A percentile compares a stretch with the other conserved stretches of the same genome.
phyloP scores from a whole-genome alignment of 2,113 vertebrate genomes.

The Crypturellus undulatus region DNA sequence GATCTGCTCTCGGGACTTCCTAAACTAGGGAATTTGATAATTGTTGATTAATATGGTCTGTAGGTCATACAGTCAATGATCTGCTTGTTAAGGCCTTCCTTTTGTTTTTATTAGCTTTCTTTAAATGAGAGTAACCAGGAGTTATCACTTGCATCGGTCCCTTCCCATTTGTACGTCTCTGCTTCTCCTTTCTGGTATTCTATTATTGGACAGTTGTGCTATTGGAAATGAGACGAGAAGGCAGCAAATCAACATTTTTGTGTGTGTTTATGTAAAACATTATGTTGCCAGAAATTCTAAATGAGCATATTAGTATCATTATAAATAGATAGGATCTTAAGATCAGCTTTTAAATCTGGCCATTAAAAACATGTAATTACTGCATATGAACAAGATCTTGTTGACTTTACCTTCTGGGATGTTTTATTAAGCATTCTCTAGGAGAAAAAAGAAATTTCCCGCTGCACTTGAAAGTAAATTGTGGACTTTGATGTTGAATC shows the following conservation, averaged over 20 bases:
- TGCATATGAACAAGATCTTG: conserved; percentile 17
- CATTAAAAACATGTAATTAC: conserved; percentile 30
- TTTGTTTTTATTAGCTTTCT: not conserved
- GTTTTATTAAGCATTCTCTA: conserved; percentile 61
- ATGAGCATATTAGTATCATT: conserved; percentile 19
- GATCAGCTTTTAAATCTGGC: conserved; percentile 32
- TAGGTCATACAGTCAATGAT: not conserved
- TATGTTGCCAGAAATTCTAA: conserved; percentile 28
- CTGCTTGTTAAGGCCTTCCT: not conserved
- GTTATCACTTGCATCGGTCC: not conserved
- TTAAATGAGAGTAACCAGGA: not conserved
- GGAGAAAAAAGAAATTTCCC: conserved; percentile 50
- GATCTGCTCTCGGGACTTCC: not conserved
- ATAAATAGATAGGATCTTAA: conserved; percentile 24
- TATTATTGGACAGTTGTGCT: not conserved
- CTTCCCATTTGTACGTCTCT: not conserved
- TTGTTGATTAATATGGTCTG: not conserved
- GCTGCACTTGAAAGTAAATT: conserved; percentile 66
- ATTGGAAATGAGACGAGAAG: not conserved
- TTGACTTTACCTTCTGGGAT: conserved; percentile 39
- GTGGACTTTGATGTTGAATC: conserved; percentile 64
- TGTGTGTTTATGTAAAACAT: not conserved
- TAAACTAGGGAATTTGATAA: accelerated
- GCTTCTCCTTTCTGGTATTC: not conserved
- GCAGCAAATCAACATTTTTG: not conserved